These are phyloP conservation scores for Epinotia demarniana DNA, from an alignment of 2,888 invertebrate genomes.

Conservation along the genomic window DNA sequence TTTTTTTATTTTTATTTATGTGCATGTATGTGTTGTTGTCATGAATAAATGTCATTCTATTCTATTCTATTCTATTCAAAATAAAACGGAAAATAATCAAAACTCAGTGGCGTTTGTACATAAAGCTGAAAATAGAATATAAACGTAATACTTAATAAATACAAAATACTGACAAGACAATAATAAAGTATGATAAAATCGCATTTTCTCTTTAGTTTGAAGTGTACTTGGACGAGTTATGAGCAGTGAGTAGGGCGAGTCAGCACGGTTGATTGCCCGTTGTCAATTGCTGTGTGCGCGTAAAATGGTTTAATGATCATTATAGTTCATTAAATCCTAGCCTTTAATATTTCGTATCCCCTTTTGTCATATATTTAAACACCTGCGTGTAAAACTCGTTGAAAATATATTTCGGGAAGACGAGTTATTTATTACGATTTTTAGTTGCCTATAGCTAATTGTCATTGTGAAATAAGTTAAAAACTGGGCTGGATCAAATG, in stretches of 20 bases:
- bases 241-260: background rate
- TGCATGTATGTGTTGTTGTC: no score
- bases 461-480: no score
- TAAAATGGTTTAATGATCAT: slow-evolving; percentile 17
- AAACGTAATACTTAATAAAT: background rate
- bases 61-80: no score
- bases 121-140: background rate
- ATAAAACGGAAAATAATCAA: background rate
- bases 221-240: slow-evolving; percentile 10
- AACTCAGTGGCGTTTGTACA: background rate
- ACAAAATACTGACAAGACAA: background rate
- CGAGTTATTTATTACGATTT: no score
- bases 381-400: no score
- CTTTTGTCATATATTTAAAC: no score
- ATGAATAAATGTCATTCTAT: no score
- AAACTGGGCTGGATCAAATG: no score
- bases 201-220: background rate
- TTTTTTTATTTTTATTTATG: no score
- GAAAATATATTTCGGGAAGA: no score
- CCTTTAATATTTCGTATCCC: background rate
- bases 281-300: slow-evolving; percentile 3
- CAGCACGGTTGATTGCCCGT: slow-evolving; percentile 20
- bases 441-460: no score
- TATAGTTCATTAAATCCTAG: background rate
- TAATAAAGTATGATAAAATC: background rate